Percentiles rank a stretch among this genome's conserved stretches.
Evolutionary conservation across 2,113 vertebrate genomes (phyloP).

Genomic region (Myotis lucifugus): DNA sequence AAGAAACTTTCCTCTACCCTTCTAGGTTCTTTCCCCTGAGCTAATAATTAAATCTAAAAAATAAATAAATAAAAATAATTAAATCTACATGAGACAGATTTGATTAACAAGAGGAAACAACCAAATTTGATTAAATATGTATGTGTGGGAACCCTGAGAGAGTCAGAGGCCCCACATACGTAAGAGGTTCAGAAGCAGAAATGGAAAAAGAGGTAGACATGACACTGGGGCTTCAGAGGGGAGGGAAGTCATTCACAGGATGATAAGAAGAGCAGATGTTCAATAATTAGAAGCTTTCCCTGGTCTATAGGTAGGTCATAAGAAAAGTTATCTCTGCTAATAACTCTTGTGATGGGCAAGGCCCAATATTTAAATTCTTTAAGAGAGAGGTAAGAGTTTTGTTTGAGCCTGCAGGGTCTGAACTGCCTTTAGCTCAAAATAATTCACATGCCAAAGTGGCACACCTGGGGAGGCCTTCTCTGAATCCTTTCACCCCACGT

Average conservation of each 20-base stretch:
- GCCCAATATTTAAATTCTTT: too few species aligned
- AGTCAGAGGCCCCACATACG: neutral
- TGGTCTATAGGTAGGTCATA: neutral
- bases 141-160: neutral
- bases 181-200: neutral
- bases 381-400: too few species aligned
- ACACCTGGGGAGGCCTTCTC: neutral
- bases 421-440: too few species aligned
- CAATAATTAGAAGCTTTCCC: neutral
- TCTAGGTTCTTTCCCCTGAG: neutral
- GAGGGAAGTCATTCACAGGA: neutral
- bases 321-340: neutral
- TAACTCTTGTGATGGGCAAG: too few species aligned
- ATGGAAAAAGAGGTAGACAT: neutral
- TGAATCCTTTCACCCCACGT: neutral
- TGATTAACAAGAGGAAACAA: neutral
- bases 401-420: too few species aligned
- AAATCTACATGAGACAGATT: neutral
- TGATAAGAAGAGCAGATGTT: neutral
- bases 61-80: neutral
- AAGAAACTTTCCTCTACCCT: neutral
- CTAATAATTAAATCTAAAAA: neutral
- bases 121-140: neutral
- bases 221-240: neutral
- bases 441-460: too few species aligned